A percentile compares a stretch with the other conserved stretches of the same genome.
Evolutionary conservation across 2,888 invertebrate genomes (phyloP).

Genomic region (Mesochorus sp.): DNA sequence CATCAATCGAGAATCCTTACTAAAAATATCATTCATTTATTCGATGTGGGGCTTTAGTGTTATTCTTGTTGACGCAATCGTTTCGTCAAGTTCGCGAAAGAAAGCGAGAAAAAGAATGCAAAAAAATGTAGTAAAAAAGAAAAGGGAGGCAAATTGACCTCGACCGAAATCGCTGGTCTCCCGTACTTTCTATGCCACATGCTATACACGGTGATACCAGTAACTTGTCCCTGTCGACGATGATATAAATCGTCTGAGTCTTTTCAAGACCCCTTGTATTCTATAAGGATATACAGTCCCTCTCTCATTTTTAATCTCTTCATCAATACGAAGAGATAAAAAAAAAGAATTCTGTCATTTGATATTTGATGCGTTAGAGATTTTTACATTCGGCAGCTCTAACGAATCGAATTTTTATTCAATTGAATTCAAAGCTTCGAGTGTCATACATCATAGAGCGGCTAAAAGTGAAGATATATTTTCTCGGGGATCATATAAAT

Average conservation of each 20-base stretch:
- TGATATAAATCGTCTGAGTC: constrained; percentile 44
- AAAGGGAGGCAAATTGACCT: constrained; percentile 51
- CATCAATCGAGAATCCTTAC: constrained; percentile 35
- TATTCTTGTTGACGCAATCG: constrained; percentile 46
- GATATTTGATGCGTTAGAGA: too few species aligned
- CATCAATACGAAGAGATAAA: too few species aligned
- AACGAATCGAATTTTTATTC: background rate
- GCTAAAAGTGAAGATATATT: too few species aligned
- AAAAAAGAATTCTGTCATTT: too few species aligned
- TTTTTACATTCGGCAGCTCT: background rate
- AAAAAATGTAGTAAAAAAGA: constrained; percentile 18
- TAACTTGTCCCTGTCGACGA: constrained; percentile 40
- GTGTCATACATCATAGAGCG: too few species aligned
- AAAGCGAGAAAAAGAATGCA: constrained; percentile 35
- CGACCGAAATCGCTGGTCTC: constrained; percentile 58
- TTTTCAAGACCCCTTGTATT: background rate
- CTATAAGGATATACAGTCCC: background rate
- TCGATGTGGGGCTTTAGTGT: constrained; percentile 24
- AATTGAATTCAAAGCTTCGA: too few species aligned
- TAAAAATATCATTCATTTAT: background rate
- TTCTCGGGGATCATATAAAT: background rate
- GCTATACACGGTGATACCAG: constrained; percentile 22
- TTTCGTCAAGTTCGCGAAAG: constrained; percentile 52
- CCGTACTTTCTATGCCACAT: constrained; percentile 50
- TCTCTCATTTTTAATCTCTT: background rate